These are phyloP conservation scores for Poeciliopsis turrubarensis DNA, from an alignment of 2,113 vertebrate species.

Conservation along the genomic window DNA sequence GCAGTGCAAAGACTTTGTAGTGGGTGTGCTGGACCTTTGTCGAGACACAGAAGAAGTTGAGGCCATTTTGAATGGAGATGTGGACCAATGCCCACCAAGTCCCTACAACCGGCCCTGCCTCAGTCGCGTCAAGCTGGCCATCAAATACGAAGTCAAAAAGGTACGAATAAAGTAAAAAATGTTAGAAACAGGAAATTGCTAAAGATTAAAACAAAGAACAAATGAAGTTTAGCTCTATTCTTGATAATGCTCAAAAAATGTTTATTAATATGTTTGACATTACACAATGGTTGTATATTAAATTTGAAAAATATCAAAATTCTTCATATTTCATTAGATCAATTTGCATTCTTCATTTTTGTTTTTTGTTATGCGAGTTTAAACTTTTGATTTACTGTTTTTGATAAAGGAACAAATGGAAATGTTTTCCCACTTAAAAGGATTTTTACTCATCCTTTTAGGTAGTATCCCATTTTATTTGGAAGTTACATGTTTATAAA, in stretches of 20 bases:
- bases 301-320: not conserved
- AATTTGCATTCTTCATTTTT: not conserved
- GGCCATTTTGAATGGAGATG: conserved; percentile 94
- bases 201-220: too few relatives aligned
- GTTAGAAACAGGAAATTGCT: not conserved
- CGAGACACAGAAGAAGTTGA: conserved; percentile 97
- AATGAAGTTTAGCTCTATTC: too few relatives aligned
- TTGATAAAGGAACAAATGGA: too few relatives aligned
- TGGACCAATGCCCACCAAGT: conserved; percentile 85
- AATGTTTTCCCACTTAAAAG: too few relatives aligned
- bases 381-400: too few relatives aligned
- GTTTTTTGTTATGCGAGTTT: too few relatives aligned
- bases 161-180: conserved; percentile 63
- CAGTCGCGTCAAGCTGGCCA: conserved; percentile 93
- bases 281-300: not conserved
- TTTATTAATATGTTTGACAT: not conserved
- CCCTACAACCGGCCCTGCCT: conserved; percentile 91
- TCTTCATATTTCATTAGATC: not conserved
- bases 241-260: too few relatives aligned
- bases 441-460: too few relatives aligned
- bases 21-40: conserved; percentile 96
- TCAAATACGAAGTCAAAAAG: conserved; percentile 99
- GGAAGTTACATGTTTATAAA: too few relatives aligned
- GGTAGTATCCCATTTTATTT: too few relatives aligned
- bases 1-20: conserved; percentile 99